Evolutionary conservation across 2,797 vertebrate genomes (phyloP).

Genomic region (Philypnodon macrostomus): DNA sequence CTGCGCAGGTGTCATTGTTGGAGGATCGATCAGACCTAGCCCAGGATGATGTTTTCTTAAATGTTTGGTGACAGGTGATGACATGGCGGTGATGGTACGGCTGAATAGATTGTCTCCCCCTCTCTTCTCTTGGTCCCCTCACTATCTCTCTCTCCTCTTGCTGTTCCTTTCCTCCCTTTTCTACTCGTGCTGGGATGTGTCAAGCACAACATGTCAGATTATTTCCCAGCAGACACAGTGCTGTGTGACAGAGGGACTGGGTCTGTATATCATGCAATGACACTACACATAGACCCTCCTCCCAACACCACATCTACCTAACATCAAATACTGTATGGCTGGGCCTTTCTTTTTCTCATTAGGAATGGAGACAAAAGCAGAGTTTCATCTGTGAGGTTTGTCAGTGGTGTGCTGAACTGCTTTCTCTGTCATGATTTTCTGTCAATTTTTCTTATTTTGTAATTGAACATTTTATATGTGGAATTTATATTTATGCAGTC

Average conservation of each 20-base stretch:
- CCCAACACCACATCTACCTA: conserved; percentile 31
- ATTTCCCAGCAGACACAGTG: conserved; percentile 71
- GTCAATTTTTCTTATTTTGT: too few relatives aligned
- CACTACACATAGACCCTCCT: conserved; percentile 42
- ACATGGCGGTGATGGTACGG: conserved; percentile 68
- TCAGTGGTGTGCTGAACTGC: conserved; percentile 57
- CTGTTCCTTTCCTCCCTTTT: conserved; percentile 19
- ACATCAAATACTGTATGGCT: conserved; percentile 68
- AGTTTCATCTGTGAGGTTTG: conserved; percentile 72
- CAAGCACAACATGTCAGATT: conserved; percentile 73
- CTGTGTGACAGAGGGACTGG: conserved; percentile 65
- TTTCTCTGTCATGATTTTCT: conserved; percentile 47
- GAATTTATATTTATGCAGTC: too few relatives aligned
- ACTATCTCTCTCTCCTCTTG: conserved; percentile 12
- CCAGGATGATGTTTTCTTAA: conserved; percentile 66
- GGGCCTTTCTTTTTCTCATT: conserved; percentile 72
- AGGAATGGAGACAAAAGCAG: conserved; percentile 65
- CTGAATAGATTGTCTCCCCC: conserved; percentile 68
- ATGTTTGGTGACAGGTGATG: conserved; percentile 73
- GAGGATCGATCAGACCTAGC: conserved; percentile 57
- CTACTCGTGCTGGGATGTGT: conserved; percentile 56
- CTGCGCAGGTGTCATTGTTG: conserved; percentile 27
- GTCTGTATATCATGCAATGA: conserved; percentile 70
- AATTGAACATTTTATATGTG: too few relatives aligned
- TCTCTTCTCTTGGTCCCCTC: conserved; percentile 53